Base-by-base conservation (phyloP, 2,113 vertebrate genomes). In the Pleuronectes platessa region DNA sequence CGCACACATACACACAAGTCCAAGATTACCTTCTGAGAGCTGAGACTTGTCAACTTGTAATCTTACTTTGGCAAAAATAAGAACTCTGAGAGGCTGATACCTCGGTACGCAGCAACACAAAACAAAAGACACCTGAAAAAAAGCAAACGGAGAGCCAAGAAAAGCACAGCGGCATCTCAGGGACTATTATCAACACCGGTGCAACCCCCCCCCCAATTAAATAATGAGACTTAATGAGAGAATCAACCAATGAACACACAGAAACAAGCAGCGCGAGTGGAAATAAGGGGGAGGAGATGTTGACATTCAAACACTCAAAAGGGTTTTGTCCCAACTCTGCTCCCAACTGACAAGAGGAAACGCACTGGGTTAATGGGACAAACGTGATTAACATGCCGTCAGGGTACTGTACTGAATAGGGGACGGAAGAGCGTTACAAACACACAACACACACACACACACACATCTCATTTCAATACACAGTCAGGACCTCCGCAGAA, bases 231-330 rank as follows among this genome's bases (percentile, higher is more conserved):
- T 56, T 24, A 61, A 60, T 2, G 40, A 68, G 58, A 51, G 10
- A 42, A 61, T 42, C 49, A 13, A 24, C 71, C 14, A 37, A n/a
- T 1, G 2, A 17, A 37, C 23, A 10, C 8, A 15, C 20, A 54
- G 20, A 54, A 51, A 47, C 45, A 51, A 54, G 27, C 11, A 4
- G 31, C 3, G 27, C 62, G 70, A 14, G 45, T 18, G 54, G 55
- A 68, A 61, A 67, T 54, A 59, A 74, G 66, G 74, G 64, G 70
- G 74, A 76, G 72, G 68, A 76, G 69, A 51, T 87, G 87, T 83
- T 90, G 82, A 89, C 84, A 68, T 88, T 86, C 83, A 85, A 86
- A 88, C 49, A 15, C 70, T 80, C 60, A 79, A 84, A 88, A 69
- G 79, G 74, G 61, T 72, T 87, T 88, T 86, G 80, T 82, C 69